Evolutionary conservation across 2,888 invertebrate genomes (phyloP), one percentile per base, ranked within the genome.

Genomic region (Eugnorisma glareosa): DNA sequence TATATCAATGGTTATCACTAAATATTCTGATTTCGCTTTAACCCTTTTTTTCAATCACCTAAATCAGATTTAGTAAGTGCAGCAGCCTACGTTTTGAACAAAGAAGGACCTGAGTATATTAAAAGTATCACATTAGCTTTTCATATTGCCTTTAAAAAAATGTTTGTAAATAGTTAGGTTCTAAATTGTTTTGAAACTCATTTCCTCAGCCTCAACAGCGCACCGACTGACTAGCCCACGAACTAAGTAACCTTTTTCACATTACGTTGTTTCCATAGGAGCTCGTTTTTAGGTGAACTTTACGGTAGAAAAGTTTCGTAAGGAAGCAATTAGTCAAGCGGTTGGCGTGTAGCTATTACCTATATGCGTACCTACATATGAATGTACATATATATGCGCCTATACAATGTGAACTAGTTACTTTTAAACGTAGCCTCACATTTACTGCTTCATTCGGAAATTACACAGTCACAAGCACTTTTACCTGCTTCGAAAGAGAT

Each of bases 321-420:
- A 8, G 15, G 72, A 28, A 15, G 71, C 71, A 45, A 71, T 37
- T 71, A 35, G n/a, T 28, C 45, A 71, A 71, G 45, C 28, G 35
- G 71, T 35, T 72, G 45, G 21, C 35, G n/a, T 35, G 69, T 45
- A 35, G 35, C 43, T 18, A 31, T 68, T 24, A 24, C 24, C 15
- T 71, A 48, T 15, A 8, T 48, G 15, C 31, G 1, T 3, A 51
- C 51, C 43, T 43, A 15, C 15, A 4, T 24, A 48, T 24, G 35
- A n/a, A n/a, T n/a, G n/a, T n/a, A n/a, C n/a, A n/a, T n/a, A 15
- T 43, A 4, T 24, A 48, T 24, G 35, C n/a, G 31, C 31, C 6
- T 48, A 31, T n/a, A n/a, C 10, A n/a, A 51, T 51, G 5, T 8
- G 8, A 24, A 18, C 11, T 2, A n/a, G n/a, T 11, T 10, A 24